Base-by-base conservation (phyloP, 2,797 vertebrate genomes). In the Craterocephalus amniculus region DNA sequence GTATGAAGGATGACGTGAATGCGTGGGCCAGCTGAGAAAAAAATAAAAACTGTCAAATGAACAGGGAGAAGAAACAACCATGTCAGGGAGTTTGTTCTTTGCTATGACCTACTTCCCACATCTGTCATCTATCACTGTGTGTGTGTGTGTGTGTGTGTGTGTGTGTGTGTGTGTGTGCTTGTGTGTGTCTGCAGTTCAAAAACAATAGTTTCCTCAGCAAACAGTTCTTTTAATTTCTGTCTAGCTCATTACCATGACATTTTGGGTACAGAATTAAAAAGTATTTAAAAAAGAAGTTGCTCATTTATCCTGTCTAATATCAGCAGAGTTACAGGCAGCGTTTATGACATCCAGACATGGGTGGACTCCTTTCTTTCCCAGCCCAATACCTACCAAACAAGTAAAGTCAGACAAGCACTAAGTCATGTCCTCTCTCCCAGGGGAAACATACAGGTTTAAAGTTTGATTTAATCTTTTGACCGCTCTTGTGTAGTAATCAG, bases 101-200 rank as follows among this genome's bases (percentile, higher is more conserved):
- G 78, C 74, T 70, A 24, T 91, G 91, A 92, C 91, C 91, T 91
- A 93, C 83, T 92, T 93, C 76, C 75, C 80, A 85, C 78, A 91
- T 91, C 87, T 87, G 83, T 74, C 74, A 70, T 80, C 78, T 85
- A 74, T 88, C 80, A 86, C 62, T 60, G 36, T 38, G 56, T 70
- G 73, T 67, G 80, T 71, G 65, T 32, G 1, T 63, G 69, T 65
- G 67, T 72, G 72, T 66, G 49, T 67, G 6, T 31, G 29, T 31
- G 29, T 31, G 29, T 31, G 6, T 31, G 29, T 31, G 29, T n/a
- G n/a, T n/a, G n/a, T n/a, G n/a, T 6, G 6, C 31, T 67, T 31
- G 1, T 63, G 70, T 65, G 67, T 74, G 72, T 68, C 48, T 67
- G 31, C 49, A 29, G 62, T 65, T 81, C 51, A 35, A 52, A 45